Conservation (phyloP, 1,140 invertebrate species). For the Bombus balteatus region DNA sequence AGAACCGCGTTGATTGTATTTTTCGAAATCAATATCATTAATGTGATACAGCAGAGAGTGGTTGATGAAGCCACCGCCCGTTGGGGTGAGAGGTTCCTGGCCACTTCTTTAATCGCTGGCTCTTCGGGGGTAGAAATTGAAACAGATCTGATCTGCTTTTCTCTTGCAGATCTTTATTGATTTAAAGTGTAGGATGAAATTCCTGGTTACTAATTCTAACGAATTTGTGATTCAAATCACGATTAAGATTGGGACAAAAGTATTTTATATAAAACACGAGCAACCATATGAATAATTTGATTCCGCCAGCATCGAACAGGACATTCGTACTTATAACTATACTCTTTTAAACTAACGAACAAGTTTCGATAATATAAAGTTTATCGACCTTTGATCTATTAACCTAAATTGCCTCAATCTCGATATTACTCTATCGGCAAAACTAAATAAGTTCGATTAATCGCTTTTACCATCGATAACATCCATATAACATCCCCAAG, state of each 20-base stretch:
- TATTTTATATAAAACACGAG: background rate
- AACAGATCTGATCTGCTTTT: slow-evolving; percentile 25
- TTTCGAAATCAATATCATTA: slow-evolving; percentile 80
- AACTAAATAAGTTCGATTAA: background rate
- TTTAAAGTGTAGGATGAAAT: background rate
- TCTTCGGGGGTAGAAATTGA: slow-evolving; percentile 16
- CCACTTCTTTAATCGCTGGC: slow-evolving; percentile 55
- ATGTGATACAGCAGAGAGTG: slow-evolving; percentile 79
- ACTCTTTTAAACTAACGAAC: background rate
- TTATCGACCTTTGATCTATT: background rate
- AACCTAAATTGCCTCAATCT: background rate
- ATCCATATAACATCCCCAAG: no score
- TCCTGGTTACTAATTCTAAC: background rate
- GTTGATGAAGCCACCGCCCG: slow-evolving; percentile 73
- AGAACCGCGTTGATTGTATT: slow-evolving; percentile 73
- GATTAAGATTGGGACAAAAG: background rate
- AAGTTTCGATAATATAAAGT: background rate
- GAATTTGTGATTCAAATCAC: background rate
- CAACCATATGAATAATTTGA: background rate
- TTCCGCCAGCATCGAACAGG: background rate
- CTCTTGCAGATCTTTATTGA: background rate
- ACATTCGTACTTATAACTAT: background rate
- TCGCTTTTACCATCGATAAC: no score
- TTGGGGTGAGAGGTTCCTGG: slow-evolving; percentile 51
- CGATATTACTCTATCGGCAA: background rate